These are phyloP conservation scores for mouse (Mus musculus) DNA, from an alignment of 2,113 vertebrate genomes.

Conservation along the genomic window DNA sequence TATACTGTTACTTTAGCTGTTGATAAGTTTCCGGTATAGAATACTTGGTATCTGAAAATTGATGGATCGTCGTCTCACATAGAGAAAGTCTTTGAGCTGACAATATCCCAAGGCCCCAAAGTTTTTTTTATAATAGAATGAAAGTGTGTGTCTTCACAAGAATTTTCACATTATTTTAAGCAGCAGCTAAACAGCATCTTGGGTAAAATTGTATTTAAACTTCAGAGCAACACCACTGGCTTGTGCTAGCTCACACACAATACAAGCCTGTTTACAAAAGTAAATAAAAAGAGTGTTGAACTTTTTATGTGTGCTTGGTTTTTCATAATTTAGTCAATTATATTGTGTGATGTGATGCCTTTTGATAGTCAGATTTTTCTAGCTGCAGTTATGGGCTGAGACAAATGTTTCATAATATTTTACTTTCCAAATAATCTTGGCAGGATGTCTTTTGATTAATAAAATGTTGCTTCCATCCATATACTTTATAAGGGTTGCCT, in stretches of 20 bases:
- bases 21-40: neutral
- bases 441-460: constrained; percentile 34
- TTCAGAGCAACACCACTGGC: too few relatives aligned
- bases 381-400: neutral
- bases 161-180: neutral
- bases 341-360: neutral
- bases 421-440: constrained; percentile 24
- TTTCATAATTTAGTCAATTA: constrained; percentile 44
- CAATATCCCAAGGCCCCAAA: neutral
- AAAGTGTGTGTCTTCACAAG: neutral
- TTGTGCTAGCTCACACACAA: too few relatives aligned
- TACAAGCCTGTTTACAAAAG: neutral
- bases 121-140: neutral
- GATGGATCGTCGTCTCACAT: neutral
- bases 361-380: constrained; percentile 54
- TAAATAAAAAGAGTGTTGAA: neutral
- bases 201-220: neutral
- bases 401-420: constrained; percentile 25
- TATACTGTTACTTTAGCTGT: neutral
- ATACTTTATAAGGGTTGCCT: neutral
- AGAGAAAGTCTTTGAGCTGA: neutral
- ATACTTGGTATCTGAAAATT: constrained; percentile 29
- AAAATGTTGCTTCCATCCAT: neutral
- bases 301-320: neutral
- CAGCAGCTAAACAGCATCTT: neutral